A percentile compares a stretch with the other conserved stretches of the same genome.
Conservation (phyloP, 2,888 invertebrate genomes). For the Scaptomyza reducta region DNA sequence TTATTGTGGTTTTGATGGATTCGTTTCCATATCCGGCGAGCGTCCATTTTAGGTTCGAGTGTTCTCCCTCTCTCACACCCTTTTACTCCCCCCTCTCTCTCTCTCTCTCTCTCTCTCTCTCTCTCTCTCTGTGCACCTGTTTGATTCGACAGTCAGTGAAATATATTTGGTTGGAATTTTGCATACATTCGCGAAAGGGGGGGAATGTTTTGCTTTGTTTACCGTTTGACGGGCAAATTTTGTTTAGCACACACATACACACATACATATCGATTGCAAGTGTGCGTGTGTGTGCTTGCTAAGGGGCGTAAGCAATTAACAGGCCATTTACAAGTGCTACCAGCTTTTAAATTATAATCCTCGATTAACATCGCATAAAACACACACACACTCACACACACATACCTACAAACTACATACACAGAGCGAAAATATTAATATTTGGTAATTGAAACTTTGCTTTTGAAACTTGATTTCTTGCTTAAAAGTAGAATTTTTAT, state of each 20-base stretch:
- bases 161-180: constrained; percentile 18
- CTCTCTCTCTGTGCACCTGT: constrained; percentile 38
- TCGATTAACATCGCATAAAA: constrained; percentile 50
- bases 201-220: background rate
- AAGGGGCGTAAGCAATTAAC: constrained; percentile 56
- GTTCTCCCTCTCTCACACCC: background rate
- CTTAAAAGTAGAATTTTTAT: background rate
- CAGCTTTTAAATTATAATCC: constrained; percentile 46
- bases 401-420: background rate
- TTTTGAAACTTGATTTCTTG: background rate
- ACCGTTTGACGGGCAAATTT: constrained; percentile 6
- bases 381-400: constrained; percentile 4
- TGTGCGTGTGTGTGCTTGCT: constrained; percentile 15
- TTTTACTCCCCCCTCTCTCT: background rate
- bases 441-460: background rate
- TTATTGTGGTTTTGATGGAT: constrained; percentile 21
- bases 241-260: too few relatives aligned
- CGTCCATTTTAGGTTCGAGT: constrained; percentile 44
- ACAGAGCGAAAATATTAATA: background rate
- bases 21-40: constrained; percentile 41
- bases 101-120: background rate
- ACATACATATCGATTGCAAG: background rate
- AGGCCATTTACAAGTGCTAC: constrained; percentile 59
- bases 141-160: constrained; percentile 39
- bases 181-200: constrained; percentile 4